Conservation (phyloP, 2,113 vertebrate species). For the Meles meles region DNA sequence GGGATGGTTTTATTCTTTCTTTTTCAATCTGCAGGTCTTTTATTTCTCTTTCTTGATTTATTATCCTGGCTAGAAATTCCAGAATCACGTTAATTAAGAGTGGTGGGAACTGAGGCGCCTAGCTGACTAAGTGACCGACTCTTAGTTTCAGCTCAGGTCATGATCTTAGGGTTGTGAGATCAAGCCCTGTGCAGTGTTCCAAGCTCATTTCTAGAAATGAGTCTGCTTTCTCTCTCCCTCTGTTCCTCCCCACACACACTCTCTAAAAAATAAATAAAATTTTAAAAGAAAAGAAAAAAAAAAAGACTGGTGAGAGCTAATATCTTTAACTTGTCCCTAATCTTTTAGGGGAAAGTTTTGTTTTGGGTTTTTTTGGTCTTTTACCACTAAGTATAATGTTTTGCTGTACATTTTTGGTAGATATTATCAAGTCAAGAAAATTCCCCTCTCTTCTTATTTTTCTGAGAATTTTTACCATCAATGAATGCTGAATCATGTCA, state of each 20-base stretch:
- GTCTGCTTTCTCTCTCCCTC: not conserved
- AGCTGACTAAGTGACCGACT: not conserved
- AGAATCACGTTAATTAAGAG: not conserved
- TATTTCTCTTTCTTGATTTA: not conserved
- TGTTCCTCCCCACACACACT: not conserved
- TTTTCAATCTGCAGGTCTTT: not conserved
- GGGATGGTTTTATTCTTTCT: not conserved
- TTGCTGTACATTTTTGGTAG: not conserved
- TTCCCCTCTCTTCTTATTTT: not conserved
- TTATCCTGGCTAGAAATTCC: not conserved
- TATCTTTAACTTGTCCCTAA: not conserved
- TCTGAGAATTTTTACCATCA: not conserved
- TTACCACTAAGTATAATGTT: not conserved
- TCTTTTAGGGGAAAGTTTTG: not conserved
- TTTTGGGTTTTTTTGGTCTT: not conserved
- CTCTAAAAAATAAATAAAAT: not conserved
- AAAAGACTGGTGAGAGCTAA: not conserved
- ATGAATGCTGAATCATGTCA: not conserved
- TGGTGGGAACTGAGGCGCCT: not conserved
- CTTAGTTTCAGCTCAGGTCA: not conserved
- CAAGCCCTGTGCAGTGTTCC: not conserved
- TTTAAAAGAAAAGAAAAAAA: not conserved
- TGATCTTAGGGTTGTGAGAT: not conserved
- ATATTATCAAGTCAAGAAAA: not conserved
- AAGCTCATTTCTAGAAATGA: not conserved